Evolutionary conservation across 2,888 invertebrate species (phyloP), one percentile per base, ranked within the genome.

Genomic region (Ypsolopha sequella): DNA sequence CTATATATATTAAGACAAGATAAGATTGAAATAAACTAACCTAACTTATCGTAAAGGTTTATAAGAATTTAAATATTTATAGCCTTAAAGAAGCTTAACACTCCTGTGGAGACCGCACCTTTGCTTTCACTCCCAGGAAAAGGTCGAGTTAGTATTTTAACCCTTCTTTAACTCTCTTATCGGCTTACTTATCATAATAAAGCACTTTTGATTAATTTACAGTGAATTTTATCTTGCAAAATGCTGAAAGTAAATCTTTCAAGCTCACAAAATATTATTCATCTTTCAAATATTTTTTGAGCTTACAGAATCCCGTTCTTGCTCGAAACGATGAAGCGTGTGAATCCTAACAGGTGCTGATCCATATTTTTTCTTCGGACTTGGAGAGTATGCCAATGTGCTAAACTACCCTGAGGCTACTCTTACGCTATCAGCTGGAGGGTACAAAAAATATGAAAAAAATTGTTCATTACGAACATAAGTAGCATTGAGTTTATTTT

Each of bases 241-340:
- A 57, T 41, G 24, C 2, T 24, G 57, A 51, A 51, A 44, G 52
- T 70, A 68, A 64, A 66, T 73, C 68, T 70, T 68, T 62, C 56
- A 56, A 57, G 13, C 24, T 24, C 13, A 50, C n/a, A 33, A 41
- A 51, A 35, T 36, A 46, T 47, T 47, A 39, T 70, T 69, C 64
- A 66, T 73, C 68, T 69, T 69, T 62, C 57, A 55, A 57, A 50
- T 55, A 54, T 54, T 60, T 59, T 55, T 54, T 44, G 38, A 57
- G 57, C 61, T 63, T 67, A 71, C 69, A 75, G 73, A 73, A 66
- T 65, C 60, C 64, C 59, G 70, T 68, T 58, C 67, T 66, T 65
- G 60, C 61, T 64, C 59, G 71, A 73, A 76, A 70, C 68, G 67
- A 68, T 65, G 70, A 61, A 73, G 61, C 76, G 75, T 77, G 77